Evolutionary conservation across 2,797 vertebrate genomes (phyloP), one percentile per base, ranked within the genome.

Genomic region (Manis javanica): DNA sequence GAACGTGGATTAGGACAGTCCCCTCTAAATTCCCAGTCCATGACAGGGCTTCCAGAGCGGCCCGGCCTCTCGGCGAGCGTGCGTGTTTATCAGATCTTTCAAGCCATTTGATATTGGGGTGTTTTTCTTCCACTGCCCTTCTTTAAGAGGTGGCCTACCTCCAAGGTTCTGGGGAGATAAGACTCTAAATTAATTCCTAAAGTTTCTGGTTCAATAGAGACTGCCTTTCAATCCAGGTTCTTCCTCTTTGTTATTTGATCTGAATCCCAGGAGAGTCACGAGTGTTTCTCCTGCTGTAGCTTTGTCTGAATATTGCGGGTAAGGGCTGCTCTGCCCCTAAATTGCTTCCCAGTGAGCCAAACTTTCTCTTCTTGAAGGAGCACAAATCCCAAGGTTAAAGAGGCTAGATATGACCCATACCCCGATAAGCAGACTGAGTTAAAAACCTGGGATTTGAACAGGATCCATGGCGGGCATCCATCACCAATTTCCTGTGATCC

Each of bases 141-240:
- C 87, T 86, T 85, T 91, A 75, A 94, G 87, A 92, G 72, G 71
- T 96, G 86, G 79, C 88, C 55, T 10, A 78, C 66, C 7, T 87
- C 92, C 96, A 96, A 96, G 64, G 72, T 37, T 78, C 91, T 2
- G 72, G 83, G 57, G 91, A 96, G 94, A 96, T 92, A 93, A 96
- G 88, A 85, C 87, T 96, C 85, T 96, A 91, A 92, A 85, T 94
- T 92, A 89, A 96, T 96, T 97, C 57, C 92, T 95, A 91, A 92
- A 64, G 83, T 95, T 96, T 97, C 95, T 89, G 89, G 92, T 89
- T 94, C 90, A 86, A 61, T 86, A 93, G 84, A 95, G 68, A 77
- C 34, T 61, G 74, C 59, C 86, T 97, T 94, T 96, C 93, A 89
- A 23, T 94, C 23, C 14, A 31, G 66, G 29, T 83, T 92, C 93